phyloP scores from a whole-genome alignment of 2,797 vertebrate genomes.

The Perodicticus potto region DNA sequence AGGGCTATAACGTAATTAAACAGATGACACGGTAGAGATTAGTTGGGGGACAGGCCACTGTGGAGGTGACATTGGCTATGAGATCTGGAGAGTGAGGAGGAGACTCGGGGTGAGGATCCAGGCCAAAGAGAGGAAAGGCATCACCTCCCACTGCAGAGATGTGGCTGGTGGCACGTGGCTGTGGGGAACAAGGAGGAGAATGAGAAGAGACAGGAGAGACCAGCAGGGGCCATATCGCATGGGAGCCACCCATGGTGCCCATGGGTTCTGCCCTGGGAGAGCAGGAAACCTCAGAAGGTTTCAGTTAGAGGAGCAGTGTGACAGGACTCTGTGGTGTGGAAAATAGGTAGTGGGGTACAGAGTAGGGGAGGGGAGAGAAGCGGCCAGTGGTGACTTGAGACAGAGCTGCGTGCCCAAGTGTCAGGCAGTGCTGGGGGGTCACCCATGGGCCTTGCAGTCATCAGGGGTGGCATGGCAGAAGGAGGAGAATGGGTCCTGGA shows the following conservation, averaged over 20 bases:
- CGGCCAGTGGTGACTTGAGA: neutral
- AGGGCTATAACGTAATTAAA: neutral
- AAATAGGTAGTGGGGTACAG: neutral
- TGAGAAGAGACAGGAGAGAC: neutral
- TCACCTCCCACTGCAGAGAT: neutral
- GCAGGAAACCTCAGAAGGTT: neutral
- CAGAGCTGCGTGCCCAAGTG: fast-evolving
- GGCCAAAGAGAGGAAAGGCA: neutral
- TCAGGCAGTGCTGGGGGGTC: neutral
- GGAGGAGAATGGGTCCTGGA: neutral
- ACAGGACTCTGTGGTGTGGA: neutral
- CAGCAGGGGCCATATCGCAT: fast-evolving
- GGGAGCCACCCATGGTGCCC: fast-evolving
- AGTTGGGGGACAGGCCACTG: neutral
- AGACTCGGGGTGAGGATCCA: neutral
- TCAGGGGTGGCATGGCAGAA: neutral
- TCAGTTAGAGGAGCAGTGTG: neutral
- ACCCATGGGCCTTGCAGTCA: neutral
- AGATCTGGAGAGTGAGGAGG: neutral
- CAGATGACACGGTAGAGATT: neutral
- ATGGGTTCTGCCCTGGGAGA: neutral
- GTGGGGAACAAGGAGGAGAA: neutral
- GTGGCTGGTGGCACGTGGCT: neutral
- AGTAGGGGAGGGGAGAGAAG: neutral
- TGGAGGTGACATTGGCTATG: neutral